These are phyloP conservation scores for Bubo scandiacus DNA, from an alignment of 2,113 vertebrate species.

Conservation along the genomic window DNA sequence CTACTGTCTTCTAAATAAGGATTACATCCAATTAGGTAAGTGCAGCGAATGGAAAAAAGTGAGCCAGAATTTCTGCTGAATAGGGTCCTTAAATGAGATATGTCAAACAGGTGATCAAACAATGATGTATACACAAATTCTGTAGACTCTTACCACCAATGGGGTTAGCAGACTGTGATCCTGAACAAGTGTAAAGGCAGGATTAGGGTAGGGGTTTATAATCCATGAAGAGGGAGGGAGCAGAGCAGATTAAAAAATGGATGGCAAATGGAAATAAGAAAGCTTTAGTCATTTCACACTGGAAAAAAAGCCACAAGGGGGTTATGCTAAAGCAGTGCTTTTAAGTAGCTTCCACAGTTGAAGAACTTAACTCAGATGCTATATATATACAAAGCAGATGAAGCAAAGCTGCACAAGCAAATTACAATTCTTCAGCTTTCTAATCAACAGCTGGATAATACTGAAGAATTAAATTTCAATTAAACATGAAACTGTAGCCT, in stretches of 20 bases:
- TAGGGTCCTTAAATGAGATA: conserved; percentile 65
- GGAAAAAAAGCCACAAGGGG: conserved; percentile 60
- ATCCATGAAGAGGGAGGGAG: conserved; percentile 86
- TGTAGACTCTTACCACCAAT: conserved; percentile 93
- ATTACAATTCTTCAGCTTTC: conserved; percentile 71
- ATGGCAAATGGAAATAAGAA: conserved; percentile 83
- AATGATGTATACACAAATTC: conserved; percentile 76
- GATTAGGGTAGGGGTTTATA: conserved; percentile 83
- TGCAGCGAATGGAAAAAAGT: neutral
- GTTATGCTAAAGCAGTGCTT: conserved; percentile 71
- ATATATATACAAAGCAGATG: conserved; percentile 72
- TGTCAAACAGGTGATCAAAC: conserved; percentile 71
- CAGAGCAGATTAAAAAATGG: conserved; percentile 90
- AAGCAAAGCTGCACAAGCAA: conserved; percentile 67
- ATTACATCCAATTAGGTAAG: neutral
- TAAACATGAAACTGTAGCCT: conserved; percentile 39
- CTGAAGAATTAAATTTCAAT: conserved; percentile 64
- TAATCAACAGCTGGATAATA: conserved; percentile 9
- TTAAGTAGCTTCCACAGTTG: conserved; percentile 61
- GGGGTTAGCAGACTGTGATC: conserved; percentile 97
- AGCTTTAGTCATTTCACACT: conserved; percentile 79
- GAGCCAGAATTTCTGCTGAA: conserved; percentile 74
- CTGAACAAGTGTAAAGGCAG: conserved; percentile 90
- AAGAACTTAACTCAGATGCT: conserved; percentile 63
- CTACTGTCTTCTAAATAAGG: neutral